Evolutionary conservation across 37 sponge, comb jelly and placozoan species (phyloP).

Genomic region (Aplysina aerophoba): DNA sequence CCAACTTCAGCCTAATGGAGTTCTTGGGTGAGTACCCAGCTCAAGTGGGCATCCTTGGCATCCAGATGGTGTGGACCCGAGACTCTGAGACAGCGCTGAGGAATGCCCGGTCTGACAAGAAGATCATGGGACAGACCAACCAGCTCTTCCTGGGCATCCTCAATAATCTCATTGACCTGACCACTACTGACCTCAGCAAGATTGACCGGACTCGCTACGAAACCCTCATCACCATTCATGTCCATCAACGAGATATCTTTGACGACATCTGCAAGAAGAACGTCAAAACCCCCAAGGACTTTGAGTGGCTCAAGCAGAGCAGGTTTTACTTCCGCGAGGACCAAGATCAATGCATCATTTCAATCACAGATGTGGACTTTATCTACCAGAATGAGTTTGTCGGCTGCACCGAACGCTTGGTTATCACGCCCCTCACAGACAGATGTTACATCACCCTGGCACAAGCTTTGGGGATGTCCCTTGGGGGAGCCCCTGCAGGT

Average conservation of each 20-base stretch:
- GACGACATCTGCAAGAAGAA: slow-evolving; percentile 74
- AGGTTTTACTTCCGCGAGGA: slow-evolving; percentile 98
- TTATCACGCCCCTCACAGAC: slow-evolving; percentile 99
- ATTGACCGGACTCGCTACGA: slow-evolving; percentile 89
- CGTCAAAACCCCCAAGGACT: slow-evolving; percentile 84
- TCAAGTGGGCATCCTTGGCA: slow-evolving; percentile 91
- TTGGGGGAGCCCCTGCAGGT: slow-evolving; percentile 99
- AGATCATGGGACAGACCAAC: slow-evolving; percentile 87
- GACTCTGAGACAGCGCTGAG: slow-evolving; percentile 83
- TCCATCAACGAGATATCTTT: slow-evolving; percentile 99
- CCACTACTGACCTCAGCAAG: slow-evolving; percentile 87
- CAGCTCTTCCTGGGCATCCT: slow-evolving; percentile 87
- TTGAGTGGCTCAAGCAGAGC: slow-evolving; percentile 99
- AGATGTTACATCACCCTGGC: slow-evolving; percentile 99
- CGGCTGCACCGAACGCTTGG: slow-evolving; percentile 97
- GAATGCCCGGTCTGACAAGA: slow-evolving; percentile 88
- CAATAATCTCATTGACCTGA: slow-evolving; percentile 89
- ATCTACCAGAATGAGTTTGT: slow-evolving; percentile 98
- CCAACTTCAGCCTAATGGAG: slow-evolving; percentile 91
- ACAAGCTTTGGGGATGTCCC: slow-evolving; percentile 96
- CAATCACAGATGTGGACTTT: slow-evolving; percentile 97
- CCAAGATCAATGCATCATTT: slow-evolving; percentile 77
- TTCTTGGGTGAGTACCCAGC: slow-evolving; percentile 88
- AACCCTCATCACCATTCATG: slow-evolving; percentile 98
- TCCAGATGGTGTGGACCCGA: slow-evolving; percentile 96